A percentile compares a stretch with the other conserved stretches of the same genome.
phyloP scores from a whole-genome alignment of 1,140 invertebrate genomes.

The Micrasema minimum region DNA sequence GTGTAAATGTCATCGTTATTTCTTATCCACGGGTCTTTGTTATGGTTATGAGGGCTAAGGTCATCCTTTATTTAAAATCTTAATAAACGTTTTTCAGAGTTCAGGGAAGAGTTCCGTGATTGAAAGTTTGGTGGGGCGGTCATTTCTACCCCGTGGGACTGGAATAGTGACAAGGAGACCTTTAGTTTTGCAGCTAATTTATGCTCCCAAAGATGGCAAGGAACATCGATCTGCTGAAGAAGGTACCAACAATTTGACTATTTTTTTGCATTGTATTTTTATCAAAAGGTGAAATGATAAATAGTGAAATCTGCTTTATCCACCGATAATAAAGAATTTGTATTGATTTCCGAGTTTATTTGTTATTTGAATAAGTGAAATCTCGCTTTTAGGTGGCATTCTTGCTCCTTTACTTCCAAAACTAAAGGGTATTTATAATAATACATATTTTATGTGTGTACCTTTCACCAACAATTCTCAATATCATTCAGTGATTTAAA shows the following conservation, averaged over 20 bases:
- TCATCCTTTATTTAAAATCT: slow-evolving; percentile 22
- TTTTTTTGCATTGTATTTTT: background rate
- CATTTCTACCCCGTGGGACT: slow-evolving; percentile 95
- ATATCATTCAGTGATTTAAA: too few species aligned
- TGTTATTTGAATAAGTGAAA: too few species aligned
- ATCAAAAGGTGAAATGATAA: background rate
- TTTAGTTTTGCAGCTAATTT: slow-evolving; percentile 92
- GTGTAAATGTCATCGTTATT: slow-evolving; percentile 18
- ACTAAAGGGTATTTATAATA: too few species aligned
- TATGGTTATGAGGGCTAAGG: slow-evolving; percentile 26
- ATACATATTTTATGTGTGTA: too few species aligned
- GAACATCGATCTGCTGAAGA: slow-evolving; percentile 86
- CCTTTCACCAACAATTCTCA: too few species aligned
- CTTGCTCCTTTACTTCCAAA: too few species aligned
- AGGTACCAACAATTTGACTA: slow-evolving; percentile 68
- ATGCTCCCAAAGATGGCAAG: slow-evolving; percentile 89
- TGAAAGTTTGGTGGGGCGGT: slow-evolving; percentile 97
- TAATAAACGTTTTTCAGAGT: slow-evolving; percentile 75
- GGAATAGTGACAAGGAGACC: slow-evolving; percentile 98
- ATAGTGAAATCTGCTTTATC: too few species aligned
- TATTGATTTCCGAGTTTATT: too few species aligned
- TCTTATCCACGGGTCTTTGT: slow-evolving; percentile 23
- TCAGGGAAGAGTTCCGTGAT: slow-evolving; percentile 99
- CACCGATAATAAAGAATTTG: too few species aligned
- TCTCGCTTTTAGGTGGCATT: too few species aligned